Evolutionary conservation across 2,113 vertebrate genomes (phyloP).

Genomic region (Phalacrocorax carbo): DNA sequence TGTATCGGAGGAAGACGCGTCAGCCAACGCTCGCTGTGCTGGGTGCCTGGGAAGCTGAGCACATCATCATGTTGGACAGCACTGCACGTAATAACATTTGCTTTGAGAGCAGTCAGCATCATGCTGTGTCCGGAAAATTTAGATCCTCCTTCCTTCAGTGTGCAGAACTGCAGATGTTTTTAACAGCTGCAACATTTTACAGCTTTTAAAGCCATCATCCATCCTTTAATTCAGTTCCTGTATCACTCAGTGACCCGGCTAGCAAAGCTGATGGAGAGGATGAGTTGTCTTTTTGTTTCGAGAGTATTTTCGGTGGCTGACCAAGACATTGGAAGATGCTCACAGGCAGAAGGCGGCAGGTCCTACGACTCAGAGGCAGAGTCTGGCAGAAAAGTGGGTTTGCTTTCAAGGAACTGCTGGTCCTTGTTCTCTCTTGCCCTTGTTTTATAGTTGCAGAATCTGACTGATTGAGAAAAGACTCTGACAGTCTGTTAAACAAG

Average conservation of each 20-base stretch:
- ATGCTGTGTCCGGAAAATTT: not conserved
- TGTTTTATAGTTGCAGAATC: not conserved
- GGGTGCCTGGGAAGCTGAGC: fast-evolving
- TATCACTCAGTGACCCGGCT: fast-evolving
- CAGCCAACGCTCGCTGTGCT: not conserved
- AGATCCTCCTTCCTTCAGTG: not conserved
- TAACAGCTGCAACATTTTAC: not conserved
- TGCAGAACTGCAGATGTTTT: not conserved
- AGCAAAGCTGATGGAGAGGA: not conserved
- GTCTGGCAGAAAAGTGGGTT: not conserved
- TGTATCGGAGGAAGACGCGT: not conserved
- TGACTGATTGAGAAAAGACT: not conserved
- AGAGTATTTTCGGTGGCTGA: not conserved
- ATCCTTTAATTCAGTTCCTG: not conserved
- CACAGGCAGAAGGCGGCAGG: not conserved
- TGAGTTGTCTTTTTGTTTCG: not conserved
- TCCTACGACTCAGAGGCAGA: not conserved
- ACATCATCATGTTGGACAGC: not conserved
- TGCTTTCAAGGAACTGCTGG: not conserved
- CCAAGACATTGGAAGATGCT: not conserved
- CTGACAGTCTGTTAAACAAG: not conserved
- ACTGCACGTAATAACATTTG: not conserved
- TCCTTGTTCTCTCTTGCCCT: not conserved
- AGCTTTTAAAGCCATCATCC: not conserved
- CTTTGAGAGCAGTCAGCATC: not conserved